Evolutionary conservation across 2,888 invertebrate genomes (phyloP), one percentile per base, ranked within the genome.

Genomic region (Pseudeuparius sepicola): DNA sequence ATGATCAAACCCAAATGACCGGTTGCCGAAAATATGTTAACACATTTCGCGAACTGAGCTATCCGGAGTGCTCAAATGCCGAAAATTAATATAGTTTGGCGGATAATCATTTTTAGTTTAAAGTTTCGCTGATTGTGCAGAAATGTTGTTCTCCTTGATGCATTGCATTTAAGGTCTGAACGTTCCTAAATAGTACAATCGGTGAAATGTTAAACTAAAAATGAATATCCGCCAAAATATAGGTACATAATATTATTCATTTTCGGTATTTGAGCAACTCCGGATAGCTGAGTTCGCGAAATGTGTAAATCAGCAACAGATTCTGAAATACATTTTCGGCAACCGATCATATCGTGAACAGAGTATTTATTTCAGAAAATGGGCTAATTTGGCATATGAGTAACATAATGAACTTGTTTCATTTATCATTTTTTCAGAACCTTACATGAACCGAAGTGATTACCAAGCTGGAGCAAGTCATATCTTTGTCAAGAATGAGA

Each of bases 201-300:
- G 6, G 6, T n/a, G 20, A 20, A 20, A 20, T 20, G 20, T 20
- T 20, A 20, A 20, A 20, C 20, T 7, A 7, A 20, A 20, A 20
- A 20, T 20, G 7, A 20, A 7, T 20, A 20, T 20, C n/a, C n/a
- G 20, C 20, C n/a, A n/a, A 7, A 20, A n/a, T n/a, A n/a, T n/a
- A n/a, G n/a, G n/a, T n/a, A n/a, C n/a, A n/a, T n/a, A n/a, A n/a
- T n/a, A n/a, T n/a, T 20, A 20, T 20, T 20, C 20, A 20, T 20
- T 7, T 20, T 20, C 6, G 20, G 20, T 7, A 20, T 20, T 20
- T 20, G 20, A 20, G 20, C 20, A 20, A 20, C 20, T 20, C 20
- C n/a, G 20, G 20, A 20, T 20, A 7, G 20, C 20, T 20, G 20
- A 20, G 20, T 20, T 20, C 20, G 20, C 20, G n/a, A 20, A 20